Base-by-base conservation (phyloP, 2,797 vertebrate species). In the Brachyalestes nurse region DNA sequence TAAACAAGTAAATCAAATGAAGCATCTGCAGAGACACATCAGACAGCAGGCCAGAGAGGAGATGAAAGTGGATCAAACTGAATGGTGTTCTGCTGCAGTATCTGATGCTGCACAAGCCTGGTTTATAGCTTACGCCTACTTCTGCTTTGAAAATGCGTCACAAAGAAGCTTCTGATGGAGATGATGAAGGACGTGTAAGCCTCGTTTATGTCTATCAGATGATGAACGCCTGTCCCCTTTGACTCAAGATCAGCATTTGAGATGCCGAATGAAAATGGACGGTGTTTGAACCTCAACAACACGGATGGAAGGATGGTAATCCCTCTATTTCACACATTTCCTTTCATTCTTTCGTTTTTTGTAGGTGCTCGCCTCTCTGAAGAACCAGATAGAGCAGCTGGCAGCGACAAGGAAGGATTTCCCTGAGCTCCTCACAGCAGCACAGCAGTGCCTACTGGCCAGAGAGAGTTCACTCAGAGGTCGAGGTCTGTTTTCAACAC, bases 281-380 rank as follows among this genome's bases (percentile, higher is more conserved):
- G 14, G 21, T 7, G 25, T 72, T 23, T 71, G 5, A 47, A 49
- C 21, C 23, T 49, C 23, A 53, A 2, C 47, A 49, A 12, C 21
- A 25, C 42, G n/a, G 40, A 1, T 1, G 2, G n/a, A 51, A 49
- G 25, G 51, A 25, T 21, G 8, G 64, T 49, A 14, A 21, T 45
- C 45, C 51, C n/a, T 55, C 47, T 71, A 23, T 16, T 34, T 60
- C 13, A 69, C 66, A 23, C 0, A 71, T 65, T 77, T 25, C 34
- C 1, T 12, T 10, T 49, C 5, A 0, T 73, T 53, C 25, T 51
- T 55, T 4, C 16, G 13, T 19, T 75, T 51, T 60, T 13, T 49
- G 40, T 89, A 99, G 98, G 97, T 99, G 69, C 94, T 99, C 21
- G 97, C 97, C 66, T 97, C 94, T 57, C 93, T 99, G 88, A 99